These are phyloP conservation scores for Xyrichtys novacula DNA, from an alignment of 2,797 vertebrate species.

Conservation along the genomic window DNA sequence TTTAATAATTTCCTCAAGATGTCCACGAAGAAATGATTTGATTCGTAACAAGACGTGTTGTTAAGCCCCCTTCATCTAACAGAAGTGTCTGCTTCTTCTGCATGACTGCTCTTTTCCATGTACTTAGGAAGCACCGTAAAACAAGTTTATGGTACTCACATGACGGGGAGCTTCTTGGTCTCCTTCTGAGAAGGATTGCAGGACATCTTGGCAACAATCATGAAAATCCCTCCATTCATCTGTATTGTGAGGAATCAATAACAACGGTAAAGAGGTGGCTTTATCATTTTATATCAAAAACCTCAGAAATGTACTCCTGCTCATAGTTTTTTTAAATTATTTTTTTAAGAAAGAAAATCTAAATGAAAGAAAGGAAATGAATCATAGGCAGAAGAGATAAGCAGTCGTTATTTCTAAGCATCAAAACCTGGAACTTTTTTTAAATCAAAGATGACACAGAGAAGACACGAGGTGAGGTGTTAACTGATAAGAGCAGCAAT, in stretches of 20 bases:
- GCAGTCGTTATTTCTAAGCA: too few relatives aligned
- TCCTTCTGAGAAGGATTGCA: slow-evolving; percentile 95
- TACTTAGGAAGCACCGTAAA: too few relatives aligned
- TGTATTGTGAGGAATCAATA: slow-evolving; percentile 69
- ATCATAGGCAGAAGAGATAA: not conserved
- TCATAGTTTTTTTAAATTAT: too few relatives aligned
- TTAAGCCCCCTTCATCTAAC: too few relatives aligned
- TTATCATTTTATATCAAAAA: too few relatives aligned
- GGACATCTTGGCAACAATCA: slow-evolving; percentile 93
- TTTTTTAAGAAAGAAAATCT: too few relatives aligned
- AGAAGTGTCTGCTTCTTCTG: too few relatives aligned
- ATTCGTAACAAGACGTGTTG: slow-evolving; percentile 7
- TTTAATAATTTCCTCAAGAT: not conserved
- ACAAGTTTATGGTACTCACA: slow-evolving; percentile 86
- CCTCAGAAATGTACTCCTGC: too few relatives aligned
- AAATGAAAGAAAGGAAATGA: not conserved
- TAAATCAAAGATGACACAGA: not conserved
- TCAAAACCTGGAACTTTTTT: too few relatives aligned
- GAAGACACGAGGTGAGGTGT: slow-evolving; percentile 4
- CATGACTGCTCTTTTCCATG: too few relatives aligned
- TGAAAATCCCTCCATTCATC: slow-evolving; percentile 96
- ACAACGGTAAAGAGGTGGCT: not conserved
- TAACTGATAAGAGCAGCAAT: slow-evolving; percentile 7
- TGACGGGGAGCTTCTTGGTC: slow-evolving; percentile 93
- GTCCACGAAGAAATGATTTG: not conserved